These are phyloP conservation scores for Plecturocebus donacophilus DNA, from an alignment of 2,113 vertebrate genomes.

Conservation along the genomic window DNA sequence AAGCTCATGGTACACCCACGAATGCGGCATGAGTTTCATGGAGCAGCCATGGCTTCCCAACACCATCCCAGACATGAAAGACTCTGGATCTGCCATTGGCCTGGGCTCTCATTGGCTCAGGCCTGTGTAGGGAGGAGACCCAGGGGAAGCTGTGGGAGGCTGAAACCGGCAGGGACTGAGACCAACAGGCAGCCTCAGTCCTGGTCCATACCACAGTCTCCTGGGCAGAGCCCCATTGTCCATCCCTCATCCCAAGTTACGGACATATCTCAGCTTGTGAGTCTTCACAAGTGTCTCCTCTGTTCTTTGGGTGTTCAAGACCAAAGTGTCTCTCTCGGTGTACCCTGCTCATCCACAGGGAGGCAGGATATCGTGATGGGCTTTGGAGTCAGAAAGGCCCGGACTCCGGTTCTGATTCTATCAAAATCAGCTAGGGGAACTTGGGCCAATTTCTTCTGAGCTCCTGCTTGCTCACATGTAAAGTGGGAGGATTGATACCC, in stretches of 20 bases:
- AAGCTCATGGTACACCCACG: neutral
- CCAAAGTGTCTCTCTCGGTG: neutral
- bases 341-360: neutral
- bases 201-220: accelerated
- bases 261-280: neutral
- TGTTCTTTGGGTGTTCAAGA: neutral
- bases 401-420: neutral
- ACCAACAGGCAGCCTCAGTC: neutral
- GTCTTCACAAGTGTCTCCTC: neutral
- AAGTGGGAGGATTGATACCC: accelerated
- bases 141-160: neutral
- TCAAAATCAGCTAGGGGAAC: neutral
- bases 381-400: neutral
- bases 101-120: neutral
- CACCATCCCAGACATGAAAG: no score
- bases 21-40: neutral
- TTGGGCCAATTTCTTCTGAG: neutral
- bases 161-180: neutral
- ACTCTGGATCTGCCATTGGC: neutral
- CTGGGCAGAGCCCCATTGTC: neutral
- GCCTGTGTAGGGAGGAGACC: neutral
- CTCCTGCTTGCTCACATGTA: neutral
- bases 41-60: neutral
- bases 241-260: neutral
- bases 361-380: neutral